Conservation (phyloP, 2,888 invertebrate species). For the Nebria salina region DNA sequence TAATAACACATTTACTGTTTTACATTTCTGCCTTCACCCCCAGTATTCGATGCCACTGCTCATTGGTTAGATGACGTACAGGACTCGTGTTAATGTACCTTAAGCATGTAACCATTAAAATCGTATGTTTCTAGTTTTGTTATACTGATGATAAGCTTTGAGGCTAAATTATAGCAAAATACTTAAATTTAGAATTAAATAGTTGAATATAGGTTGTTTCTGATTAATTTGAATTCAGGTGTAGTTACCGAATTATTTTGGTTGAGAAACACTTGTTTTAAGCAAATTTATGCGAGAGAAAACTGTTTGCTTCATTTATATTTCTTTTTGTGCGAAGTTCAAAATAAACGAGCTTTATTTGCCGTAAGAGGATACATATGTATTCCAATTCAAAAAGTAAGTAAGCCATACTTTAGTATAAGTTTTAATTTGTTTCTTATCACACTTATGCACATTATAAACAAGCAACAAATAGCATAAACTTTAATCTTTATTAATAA, state of each 20-base stretch:
- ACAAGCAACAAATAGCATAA: too few relatives aligned
- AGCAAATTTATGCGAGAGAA: background rate
- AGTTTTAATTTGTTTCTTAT: too few relatives aligned
- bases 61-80: background rate
- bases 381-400: too few relatives aligned
- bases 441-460: too few relatives aligned
- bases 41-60: background rate
- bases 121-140: slow-evolving; percentile 37
- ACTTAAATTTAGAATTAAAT: background rate
- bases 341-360: too few relatives aligned
- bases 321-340: background rate
- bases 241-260: background rate
- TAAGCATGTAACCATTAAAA: slow-evolving; percentile 40
- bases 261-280: background rate
- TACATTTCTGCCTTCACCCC: background rate
- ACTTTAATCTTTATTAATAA: too few relatives aligned
- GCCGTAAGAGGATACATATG: too few relatives aligned
- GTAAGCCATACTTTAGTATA: too few relatives aligned
- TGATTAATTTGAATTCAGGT: background rate
- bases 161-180: slow-evolving; percentile 20
- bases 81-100: slow-evolving; percentile 27
- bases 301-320: background rate
- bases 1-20: slow-evolving; percentile 27
- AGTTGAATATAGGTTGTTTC: background rate
- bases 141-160: slow-evolving; percentile 25